Conservation (phyloP, 2,797 vertebrate genomes). For the Synanceia verrucosa region DNA sequence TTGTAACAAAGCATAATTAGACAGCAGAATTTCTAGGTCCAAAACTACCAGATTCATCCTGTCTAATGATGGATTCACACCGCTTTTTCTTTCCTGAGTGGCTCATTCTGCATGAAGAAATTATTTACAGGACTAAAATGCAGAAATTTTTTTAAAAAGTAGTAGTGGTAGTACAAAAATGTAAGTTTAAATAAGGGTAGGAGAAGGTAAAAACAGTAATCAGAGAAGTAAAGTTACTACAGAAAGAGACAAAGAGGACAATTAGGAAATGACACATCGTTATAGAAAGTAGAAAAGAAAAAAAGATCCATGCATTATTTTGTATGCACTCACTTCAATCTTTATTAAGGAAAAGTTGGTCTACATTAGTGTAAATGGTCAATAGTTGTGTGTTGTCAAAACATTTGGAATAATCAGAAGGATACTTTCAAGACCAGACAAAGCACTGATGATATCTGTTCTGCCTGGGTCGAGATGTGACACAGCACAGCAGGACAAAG, state of each 20-base stretch:
- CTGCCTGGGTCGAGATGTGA: conserved; percentile 16
- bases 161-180: no score
- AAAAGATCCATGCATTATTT: conserved; percentile 37
- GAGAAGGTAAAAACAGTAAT: not conserved
- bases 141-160: no score
- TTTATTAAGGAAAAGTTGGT: conserved; percentile 79
- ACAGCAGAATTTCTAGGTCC: not conserved
- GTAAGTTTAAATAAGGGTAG: not conserved
- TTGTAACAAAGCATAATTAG: conserved; percentile 14
- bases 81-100: not conserved
- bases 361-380: conserved; percentile 58
- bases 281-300: conserved; percentile 7
- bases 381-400: conserved; percentile 46
- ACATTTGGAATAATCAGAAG: conserved; percentile 26
- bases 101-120: not conserved
- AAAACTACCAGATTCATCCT: not conserved
- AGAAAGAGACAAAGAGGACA: not conserved
- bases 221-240: not conserved
- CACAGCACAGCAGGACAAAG: conserved; percentile 18
- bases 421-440: conserved; percentile 10
- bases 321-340: conserved; percentile 78
- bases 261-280: not conserved
- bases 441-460: not conserved
- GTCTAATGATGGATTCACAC: not conserved
- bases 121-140: not conserved